Base-by-base conservation (phyloP, 2,113 vertebrate genomes). In the Onychostoma macrolepis region DNA sequence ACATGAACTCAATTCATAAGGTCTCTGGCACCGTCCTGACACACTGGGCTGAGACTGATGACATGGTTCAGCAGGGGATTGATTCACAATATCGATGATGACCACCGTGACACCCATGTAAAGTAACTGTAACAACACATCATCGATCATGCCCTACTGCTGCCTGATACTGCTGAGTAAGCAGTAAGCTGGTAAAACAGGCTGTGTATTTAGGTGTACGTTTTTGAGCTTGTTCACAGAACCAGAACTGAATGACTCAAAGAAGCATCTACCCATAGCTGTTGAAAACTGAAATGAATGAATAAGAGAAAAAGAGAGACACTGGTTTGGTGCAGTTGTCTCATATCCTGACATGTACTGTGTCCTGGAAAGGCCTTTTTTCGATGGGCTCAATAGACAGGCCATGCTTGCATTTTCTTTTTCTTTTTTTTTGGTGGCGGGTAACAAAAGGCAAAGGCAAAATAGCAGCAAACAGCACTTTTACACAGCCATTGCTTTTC, bases 401-500 rank as follows among this genome's bases (percentile, higher is more conserved):
- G n/a, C 87, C 36, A 61, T 38, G 83, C 67, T 84, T 82, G 78
- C 87, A 89, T 33, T 80, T 78, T 79, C 63, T 79, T 82, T 86
- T 86, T 67, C 36, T 26, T 43, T 80, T 69, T 84, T 80, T 77
- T 50, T 58, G 67, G 24, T 72, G 71, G 38, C 19, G 30, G 67
- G 4, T 26, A 50, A 83, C 83, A 85, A 87, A 83, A 85, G 78
- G 28, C 53, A 43, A 56, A 74, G 63, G 19, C 26, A 86, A 80
- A 87, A 77, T 21, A 72, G 38, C 80, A 84, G 10, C 80, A 36
- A 85, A 88, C 69, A 69, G 28, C n/a, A 84, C 67, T 84, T 84
- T 74, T 72, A 74, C 69, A 74, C 6, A 56, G 83, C 24, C 45
- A 58, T 41, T 58, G 24, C 19, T 24, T 48, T 63, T 67, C 26